Conservation (phyloP, 92 coral and sea anemone species). For the Micromussa lordhowensis region DNA sequence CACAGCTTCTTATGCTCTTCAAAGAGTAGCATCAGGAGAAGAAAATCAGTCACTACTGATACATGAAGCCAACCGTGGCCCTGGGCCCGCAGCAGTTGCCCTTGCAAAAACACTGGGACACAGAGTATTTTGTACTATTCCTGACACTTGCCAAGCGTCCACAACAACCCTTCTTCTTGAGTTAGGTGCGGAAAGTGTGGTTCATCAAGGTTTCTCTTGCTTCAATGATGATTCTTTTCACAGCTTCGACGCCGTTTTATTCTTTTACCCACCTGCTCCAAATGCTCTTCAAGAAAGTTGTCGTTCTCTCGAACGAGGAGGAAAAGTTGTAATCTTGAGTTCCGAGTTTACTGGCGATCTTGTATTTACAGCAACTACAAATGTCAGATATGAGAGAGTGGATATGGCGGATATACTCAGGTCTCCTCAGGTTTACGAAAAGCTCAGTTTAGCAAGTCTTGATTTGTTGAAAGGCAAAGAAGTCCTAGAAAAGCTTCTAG, state of each 20-base stretch:
- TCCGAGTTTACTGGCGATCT: constrained; percentile 13
- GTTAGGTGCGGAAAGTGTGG: constrained; percentile 44
- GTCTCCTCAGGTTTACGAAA: constrained; percentile 20
- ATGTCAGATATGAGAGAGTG: constrained; percentile 27
- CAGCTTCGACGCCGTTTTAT: constrained; percentile 39
- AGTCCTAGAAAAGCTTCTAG: constrained; percentile 25
- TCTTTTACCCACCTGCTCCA: constrained; percentile 37
- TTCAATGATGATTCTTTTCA: neutral
- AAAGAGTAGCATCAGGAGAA: neutral
- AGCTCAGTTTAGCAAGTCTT: constrained; percentile 31
- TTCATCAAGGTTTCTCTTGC: constrained; percentile 7
- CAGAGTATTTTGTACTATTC: constrained; percentile 44
- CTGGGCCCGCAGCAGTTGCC: constrained; percentile 55
- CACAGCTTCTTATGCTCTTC: constrained; percentile 53
- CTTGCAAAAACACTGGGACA: constrained; percentile 60
- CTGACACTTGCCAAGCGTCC: constrained; percentile 14
- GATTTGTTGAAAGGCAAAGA: constrained; percentile 35
- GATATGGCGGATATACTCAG: constrained; percentile 21
- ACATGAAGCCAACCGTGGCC: constrained; percentile 59
- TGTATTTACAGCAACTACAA: constrained; percentile 16
- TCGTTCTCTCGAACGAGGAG: constrained; percentile 29
- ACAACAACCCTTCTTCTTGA: constrained; percentile 23
- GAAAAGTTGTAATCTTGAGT: constrained; percentile 26
- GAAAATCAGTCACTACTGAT: constrained; percentile 20
- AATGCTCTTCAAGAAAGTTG: constrained; percentile 13